These are phyloP conservation scores for Collichthys lucidus DNA, from an alignment of 2,113 vertebrate species.

Conservation along the genomic window DNA sequence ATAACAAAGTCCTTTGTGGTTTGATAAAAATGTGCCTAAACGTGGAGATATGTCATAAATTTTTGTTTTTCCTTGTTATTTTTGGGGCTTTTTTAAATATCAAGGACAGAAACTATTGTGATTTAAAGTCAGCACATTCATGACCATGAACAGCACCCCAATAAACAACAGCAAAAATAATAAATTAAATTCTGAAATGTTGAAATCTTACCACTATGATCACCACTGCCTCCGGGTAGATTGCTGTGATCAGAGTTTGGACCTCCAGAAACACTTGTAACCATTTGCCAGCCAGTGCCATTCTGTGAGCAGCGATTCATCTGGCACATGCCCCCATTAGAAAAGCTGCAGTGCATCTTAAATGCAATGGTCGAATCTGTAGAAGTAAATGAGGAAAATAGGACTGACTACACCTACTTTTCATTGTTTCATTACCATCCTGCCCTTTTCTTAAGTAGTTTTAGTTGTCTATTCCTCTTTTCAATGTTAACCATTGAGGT, in stretches of 20 bases:
- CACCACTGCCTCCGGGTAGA: slow-evolving; percentile 20
- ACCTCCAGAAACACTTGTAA: neutral
- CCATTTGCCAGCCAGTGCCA: slow-evolving; percentile 45
- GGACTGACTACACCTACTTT: too few species aligned
- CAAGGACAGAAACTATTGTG: too few species aligned
- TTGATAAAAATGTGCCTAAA: too few species aligned
- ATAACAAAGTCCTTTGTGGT: neutral
- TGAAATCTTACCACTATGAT: slow-evolving; percentile 16
- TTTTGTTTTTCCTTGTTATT: too few species aligned
- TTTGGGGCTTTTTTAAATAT: too few species aligned
- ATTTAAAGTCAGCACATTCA: too few species aligned
- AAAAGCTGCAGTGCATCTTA: slow-evolving; percentile 64
- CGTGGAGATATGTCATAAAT: too few species aligned
- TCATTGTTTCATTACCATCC: too few species aligned
- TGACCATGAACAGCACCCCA: too few species aligned
- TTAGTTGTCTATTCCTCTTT: neutral
- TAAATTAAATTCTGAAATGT: neutral
- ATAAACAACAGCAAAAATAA: too few species aligned
- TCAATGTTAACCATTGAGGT: too few species aligned
- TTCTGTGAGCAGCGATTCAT: slow-evolving; percentile 50
- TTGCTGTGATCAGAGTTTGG: slow-evolving; percentile 64
- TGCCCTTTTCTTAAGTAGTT: too few species aligned
- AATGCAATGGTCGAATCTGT: slow-evolving; percentile 59
- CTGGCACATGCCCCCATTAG: slow-evolving; percentile 30
- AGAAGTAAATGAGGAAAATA: neutral